Evolutionary conservation across 2,888 invertebrate genomes (phyloP), one percentile per base, ranked within the genome.

Genomic region (Torymus texanus): DNA sequence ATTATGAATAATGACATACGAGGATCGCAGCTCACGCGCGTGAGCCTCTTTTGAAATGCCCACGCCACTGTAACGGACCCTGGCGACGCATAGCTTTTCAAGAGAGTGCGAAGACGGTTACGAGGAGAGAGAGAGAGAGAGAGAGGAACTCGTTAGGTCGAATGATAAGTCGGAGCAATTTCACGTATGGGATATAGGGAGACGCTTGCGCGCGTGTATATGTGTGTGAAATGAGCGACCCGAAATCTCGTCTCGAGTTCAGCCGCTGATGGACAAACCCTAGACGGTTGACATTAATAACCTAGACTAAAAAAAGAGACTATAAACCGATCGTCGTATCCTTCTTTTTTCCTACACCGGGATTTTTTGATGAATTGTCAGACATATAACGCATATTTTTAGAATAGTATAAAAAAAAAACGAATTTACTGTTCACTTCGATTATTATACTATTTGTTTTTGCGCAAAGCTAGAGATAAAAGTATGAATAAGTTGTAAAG

Each of bases 131-230:
- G 21, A 86, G 86, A 21, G 21, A 21, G 21, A 21, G 21, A 21
- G 21, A 21, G 21, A 85, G 10, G 84, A 73, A 87, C 87, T 89
- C 89, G 89, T 89, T 89, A 88, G 87, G 83, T 83, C 84, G 87
- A 87, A 89, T 89, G 89, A 89, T 89, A 89, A 89, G 89, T 89
- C 88, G 87, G 87, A 88, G 87, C 87, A 86, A 87, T 88, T 88
- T 88, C 87, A 88, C 41, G 10, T 41, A 41, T 41, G 41, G 41
- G 8, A 41, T 85, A 84, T 83, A 10, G 50, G 14, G 63, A 51
- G 58, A 5, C 53, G 56, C 59, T 29, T 29, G 16, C 21, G 56
- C 2, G 21, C 2, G 18, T 63, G 10, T 65, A 56, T 50, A 59
- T 77, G 70, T 65, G 63, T 50, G 65, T 77, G 70, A 74, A 76